These are phyloP conservation scores for Plotosus lineatus DNA, from an alignment of 2,113 vertebrate species.

Conservation along the genomic window DNA sequence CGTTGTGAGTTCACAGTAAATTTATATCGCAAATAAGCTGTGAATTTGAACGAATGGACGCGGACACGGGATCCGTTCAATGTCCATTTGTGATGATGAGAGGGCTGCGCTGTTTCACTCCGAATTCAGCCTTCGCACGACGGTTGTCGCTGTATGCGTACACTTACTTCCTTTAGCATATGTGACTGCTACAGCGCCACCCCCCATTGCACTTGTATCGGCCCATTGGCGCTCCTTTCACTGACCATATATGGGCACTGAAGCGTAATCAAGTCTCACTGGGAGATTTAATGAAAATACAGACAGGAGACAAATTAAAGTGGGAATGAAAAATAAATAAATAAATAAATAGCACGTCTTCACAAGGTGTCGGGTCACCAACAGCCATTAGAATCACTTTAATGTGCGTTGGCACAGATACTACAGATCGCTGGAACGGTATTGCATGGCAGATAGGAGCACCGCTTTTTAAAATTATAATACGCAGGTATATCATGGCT, in stretches of 20 bases:
- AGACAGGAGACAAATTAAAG: slow-evolving; percentile 8
- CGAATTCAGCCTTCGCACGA: slow-evolving; percentile 73
- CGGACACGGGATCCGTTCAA: background rate
- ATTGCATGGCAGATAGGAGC: background rate
- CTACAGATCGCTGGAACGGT: background rate
- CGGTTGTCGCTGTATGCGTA: slow-evolving; percentile 62
- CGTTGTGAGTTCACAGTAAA: too few species aligned
- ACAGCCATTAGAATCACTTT: background rate
- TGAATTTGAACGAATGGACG: background rate
- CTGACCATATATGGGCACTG: slow-evolving; percentile 38
- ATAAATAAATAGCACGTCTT: background rate
- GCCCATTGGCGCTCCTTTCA: slow-evolving; percentile 60
- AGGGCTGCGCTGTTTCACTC: slow-evolving; percentile 46
- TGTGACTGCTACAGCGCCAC: slow-evolving; percentile 60
- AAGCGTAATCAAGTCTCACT: background rate
- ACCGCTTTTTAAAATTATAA: background rate
- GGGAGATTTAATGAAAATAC: background rate
- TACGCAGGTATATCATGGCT: background rate
- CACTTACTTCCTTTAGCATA: slow-evolving; percentile 74
- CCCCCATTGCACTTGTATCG: slow-evolving; percentile 58
- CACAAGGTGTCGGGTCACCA: background rate
- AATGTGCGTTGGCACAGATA: background rate
- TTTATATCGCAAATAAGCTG: background rate
- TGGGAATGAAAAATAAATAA: background rate
- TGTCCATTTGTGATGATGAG: background rate